Base-by-base conservation (phyloP, 2,797 vertebrate genomes). In the Trematomus bernacchii region DNA sequence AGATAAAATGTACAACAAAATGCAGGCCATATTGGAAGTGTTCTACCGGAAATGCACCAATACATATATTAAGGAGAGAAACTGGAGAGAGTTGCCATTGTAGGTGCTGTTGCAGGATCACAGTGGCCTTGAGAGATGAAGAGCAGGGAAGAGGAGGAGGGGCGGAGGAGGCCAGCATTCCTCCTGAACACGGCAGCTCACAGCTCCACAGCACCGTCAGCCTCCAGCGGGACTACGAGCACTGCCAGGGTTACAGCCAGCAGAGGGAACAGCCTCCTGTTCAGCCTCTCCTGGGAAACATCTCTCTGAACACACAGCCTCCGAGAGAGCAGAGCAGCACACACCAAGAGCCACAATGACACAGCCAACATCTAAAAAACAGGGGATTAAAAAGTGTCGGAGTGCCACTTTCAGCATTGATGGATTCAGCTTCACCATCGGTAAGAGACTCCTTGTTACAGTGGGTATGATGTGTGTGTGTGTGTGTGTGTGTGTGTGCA, bases 341-440 rank as follows among this genome's bases (percentile, higher is more conserved):
- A 48, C 15, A 43, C 21, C 27, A 43, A 27, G 43, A 60, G 27
- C 18, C 48, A 78, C 55, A 1, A 98, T 97, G 97, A 95, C 96
- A 66, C 95, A 97, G 76, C 80, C 92, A 33, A 91, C 89, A 64
- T 92, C 83, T 64, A 96, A 94, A 91, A 98, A 97, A 86, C 95
- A 96, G 71, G 96, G 95, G 88, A 96, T 98, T 94, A 97, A 98
- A 89, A 98, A 98, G 94, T 97, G 97, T 85, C 92, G 93, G 85
- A 97, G 96, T 77, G 96, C 97, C 81, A 97, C 96, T 83, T 98
- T 99, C 94, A 97, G 96, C 95, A 97, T 98, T 27, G 97, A 98
- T 81, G 97, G 97, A 70, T 98, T 96, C 90, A 98, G 95, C 95
- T 98, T 99, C 91, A 98, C 97, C n/a, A 97, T 98, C 14, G 97